A percentile compares a stretch with the other conserved stretches of the same genome.
Evolutionary conservation across 2,113 vertebrate species (phyloP).

Genomic region (Suricata suricatta): DNA sequence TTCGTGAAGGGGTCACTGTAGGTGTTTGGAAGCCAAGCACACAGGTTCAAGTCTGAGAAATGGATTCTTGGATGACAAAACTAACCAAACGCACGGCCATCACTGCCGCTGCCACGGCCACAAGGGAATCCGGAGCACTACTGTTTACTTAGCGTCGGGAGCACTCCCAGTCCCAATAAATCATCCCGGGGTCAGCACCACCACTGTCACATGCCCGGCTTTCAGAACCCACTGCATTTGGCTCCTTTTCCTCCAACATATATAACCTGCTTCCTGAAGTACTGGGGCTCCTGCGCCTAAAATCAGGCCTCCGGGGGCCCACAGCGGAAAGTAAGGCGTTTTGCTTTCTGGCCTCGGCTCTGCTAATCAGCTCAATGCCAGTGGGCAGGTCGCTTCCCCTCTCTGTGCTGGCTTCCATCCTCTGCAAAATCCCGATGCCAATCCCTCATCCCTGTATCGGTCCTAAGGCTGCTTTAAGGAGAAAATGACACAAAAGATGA

Average conservation of each 20-base stretch:
- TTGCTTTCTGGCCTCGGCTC: constrained; percentile 2
- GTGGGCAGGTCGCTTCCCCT: not conserved
- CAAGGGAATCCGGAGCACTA: not conserved
- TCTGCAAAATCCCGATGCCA: not conserved
- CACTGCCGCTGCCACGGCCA: not conserved
- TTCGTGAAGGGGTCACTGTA: not conserved
- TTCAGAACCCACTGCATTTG: not conserved
- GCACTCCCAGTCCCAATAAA: not conserved
- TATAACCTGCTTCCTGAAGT: not conserved
- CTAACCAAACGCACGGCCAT: not conserved
- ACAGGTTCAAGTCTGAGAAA: not conserved
- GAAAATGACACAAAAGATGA: constrained; percentile 10
- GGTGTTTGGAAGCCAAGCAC: not conserved
- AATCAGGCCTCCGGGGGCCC: not conserved
- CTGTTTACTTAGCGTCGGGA: not conserved
- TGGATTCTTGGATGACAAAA: not conserved
- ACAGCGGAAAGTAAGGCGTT: not conserved
- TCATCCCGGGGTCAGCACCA: not conserved
- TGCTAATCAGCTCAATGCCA: not conserved
- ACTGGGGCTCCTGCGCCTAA: not conserved
- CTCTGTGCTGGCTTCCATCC: not conserved
- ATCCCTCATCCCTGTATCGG: not conserved
- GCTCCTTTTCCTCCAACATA: not conserved
- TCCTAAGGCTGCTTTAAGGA: not conserved
- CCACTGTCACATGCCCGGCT: not conserved